phyloP scores from a whole-genome alignment of 2,113 vertebrate species.

The Chaenocephalus aceratus region DNA sequence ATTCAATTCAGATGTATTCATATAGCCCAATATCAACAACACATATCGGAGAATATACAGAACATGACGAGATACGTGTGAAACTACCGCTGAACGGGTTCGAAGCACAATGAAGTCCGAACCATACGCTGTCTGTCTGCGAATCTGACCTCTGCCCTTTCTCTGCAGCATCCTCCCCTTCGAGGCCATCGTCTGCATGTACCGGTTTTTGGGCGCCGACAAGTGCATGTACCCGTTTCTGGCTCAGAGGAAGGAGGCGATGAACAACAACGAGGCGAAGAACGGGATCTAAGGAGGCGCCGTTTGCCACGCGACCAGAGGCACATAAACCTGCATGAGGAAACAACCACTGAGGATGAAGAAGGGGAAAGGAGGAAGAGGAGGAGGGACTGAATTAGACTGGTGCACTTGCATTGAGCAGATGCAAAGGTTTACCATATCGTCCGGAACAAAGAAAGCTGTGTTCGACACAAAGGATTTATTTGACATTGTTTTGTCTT shows the following conservation, averaged over 20 bases:
- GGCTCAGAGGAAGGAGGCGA: constrained; percentile 96
- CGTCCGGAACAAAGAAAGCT: constrained; percentile 91
- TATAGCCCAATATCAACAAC: no score
- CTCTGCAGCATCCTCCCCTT: constrained; percentile 94
- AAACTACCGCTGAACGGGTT: no score
- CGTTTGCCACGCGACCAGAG: constrained; percentile 53
- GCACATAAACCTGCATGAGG: constrained; percentile 75
- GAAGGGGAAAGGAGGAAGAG: constrained; percentile 34
- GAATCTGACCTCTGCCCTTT: constrained; percentile 5
- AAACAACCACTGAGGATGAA: constrained; percentile 84
- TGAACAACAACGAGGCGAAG: constrained; percentile 99
- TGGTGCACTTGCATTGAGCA: constrained; percentile 89
- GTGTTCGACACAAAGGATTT: constrained; percentile 88
- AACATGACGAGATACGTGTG: no score
- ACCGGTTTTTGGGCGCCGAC: constrained; percentile 97
- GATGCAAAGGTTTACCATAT: constrained; percentile 89
- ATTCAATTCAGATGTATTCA: no score
- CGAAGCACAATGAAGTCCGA: no score
- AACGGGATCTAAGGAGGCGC: constrained; percentile 89
- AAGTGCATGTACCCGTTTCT: constrained; percentile 99
- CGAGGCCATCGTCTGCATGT: constrained; percentile 99
- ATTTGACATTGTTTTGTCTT: constrained; percentile 77
- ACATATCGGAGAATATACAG: no score
- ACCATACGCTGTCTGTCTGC: no score
- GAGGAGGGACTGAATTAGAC: constrained; percentile 78